Evolutionary conservation across 2,113 vertebrate species (phyloP).

Genomic region (Pygoscelis adeliae): DNA sequence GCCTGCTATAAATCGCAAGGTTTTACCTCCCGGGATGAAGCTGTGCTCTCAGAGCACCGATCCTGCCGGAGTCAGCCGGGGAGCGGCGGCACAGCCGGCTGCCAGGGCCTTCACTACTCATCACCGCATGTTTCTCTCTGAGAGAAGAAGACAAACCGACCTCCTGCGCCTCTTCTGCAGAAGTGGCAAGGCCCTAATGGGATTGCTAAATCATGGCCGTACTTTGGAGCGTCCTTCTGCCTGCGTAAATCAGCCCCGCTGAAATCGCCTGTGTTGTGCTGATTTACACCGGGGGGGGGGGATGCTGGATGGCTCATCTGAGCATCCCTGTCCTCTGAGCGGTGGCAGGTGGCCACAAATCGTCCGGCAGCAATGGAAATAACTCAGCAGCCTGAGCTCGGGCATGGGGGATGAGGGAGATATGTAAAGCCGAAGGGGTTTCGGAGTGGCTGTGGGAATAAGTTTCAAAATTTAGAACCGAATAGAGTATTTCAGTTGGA

Average conservation of each 20-base stretch:
- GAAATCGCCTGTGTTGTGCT: neutral
- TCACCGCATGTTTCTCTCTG: neutral
- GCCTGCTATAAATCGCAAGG: neutral
- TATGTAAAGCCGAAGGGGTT: neutral
- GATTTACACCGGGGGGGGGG: neutral
- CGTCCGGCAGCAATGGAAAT: neutral
- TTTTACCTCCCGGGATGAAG: neutral
- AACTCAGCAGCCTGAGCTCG: neutral
- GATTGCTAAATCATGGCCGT: neutral
- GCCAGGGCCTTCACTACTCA: neutral
- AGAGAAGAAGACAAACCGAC: neutral
- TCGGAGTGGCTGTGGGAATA: neutral
- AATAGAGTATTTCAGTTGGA: neutral
- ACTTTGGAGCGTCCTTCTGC: neutral
- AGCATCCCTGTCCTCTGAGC: neutral
- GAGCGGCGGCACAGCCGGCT: neutral
- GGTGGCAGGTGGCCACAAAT: neutral
- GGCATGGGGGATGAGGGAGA: neutral
- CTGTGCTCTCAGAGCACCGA: neutral
- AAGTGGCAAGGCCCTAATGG: conserved; percentile 24
- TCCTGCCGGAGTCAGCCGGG: fast-evolving
- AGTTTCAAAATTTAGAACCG: neutral
- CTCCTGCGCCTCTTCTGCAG: neutral
- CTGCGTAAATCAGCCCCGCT: neutral
- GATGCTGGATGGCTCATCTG: neutral